These are phyloP conservation scores for Malurus alboscapulatus DNA, from an alignment of 2,113 vertebrate genomes.

Conservation along the genomic window DNA sequence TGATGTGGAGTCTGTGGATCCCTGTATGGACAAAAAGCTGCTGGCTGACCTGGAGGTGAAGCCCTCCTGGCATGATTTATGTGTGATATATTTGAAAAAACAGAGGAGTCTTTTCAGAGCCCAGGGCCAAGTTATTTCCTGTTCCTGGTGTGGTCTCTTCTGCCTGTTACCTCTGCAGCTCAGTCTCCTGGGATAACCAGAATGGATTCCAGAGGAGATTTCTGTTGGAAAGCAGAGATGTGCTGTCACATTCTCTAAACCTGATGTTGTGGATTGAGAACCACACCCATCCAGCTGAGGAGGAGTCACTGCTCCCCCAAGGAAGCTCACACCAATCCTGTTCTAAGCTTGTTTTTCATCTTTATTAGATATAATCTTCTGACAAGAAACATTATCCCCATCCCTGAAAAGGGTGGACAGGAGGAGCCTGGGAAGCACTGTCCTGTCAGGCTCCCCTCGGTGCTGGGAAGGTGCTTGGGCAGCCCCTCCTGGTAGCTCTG, in stretches of 20 bases:
- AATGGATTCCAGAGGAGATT: background rate
- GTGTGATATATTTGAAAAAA: background rate
- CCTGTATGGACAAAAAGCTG: background rate
- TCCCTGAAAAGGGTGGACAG: background rate
- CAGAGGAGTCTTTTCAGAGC: background rate
- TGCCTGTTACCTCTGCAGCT: background rate
- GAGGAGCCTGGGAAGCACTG: background rate
- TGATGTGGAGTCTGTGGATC: background rate
- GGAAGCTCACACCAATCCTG: background rate
- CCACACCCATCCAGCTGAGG: rapidly evolving
- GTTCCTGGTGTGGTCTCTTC: background rate
- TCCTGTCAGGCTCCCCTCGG: background rate
- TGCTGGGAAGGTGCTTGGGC: background rate
- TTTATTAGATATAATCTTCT: background rate
- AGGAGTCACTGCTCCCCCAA: background rate
- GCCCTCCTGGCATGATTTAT: background rate
- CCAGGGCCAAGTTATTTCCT: background rate
- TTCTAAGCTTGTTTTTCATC: background rate
- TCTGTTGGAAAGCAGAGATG: background rate
- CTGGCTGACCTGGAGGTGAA: background rate
- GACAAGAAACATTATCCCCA: background rate
- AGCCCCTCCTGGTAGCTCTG: background rate
- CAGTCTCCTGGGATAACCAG: background rate
- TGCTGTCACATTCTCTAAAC: background rate
- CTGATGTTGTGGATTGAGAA: background rate